These are phyloP conservation scores for Drosophila orena DNA, from an alignment of 1,140 invertebrate genomes.

Conservation along the genomic window DNA sequence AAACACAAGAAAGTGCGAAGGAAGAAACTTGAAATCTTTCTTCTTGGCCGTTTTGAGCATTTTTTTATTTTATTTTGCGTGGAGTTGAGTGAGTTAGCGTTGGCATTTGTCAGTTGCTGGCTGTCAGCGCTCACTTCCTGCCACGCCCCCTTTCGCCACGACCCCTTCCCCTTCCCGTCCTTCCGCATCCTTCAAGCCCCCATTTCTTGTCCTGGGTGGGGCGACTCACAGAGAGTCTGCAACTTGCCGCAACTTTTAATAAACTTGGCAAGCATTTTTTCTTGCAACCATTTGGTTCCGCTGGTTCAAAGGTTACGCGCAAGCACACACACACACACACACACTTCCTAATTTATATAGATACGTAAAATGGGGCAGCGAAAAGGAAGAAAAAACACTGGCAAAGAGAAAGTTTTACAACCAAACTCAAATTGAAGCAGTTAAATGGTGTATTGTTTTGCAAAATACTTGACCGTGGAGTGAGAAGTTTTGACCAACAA, in stretches of 20 bases:
- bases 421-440: conserved; percentile 71
- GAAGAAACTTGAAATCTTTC: conserved; percentile 56
- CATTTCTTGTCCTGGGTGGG: not conserved
- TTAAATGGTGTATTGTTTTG: conserved; percentile 77
- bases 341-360: conserved; percentile 25
- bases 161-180: not conserved
- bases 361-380: conserved; percentile 7
- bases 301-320: conserved; percentile 51
- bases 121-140: conserved; percentile 71
- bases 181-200: too few relatives aligned
- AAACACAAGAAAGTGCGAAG: conserved; percentile 38
- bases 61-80: conserved; percentile 70
- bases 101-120: conserved; percentile 78
- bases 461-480: conserved; percentile 65
- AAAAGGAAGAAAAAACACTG: not conserved
- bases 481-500: conserved; percentile 58
- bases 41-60: conserved; percentile 47
- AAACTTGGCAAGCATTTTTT: conserved; percentile 71
- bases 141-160: conserved; percentile 7
- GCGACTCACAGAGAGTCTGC: conserved; percentile 46
- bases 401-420: conserved; percentile 55
- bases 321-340: conserved; percentile 12
- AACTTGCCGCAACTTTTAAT: conserved; percentile 74
- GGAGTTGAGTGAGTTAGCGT: conserved; percentile 77
- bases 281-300: conserved; percentile 31